A percentile compares a stretch with the other conserved stretches of the same genome.
These are phyloP conservation scores for Oreochromis tanganicae DNA, from an alignment of 2,113 vertebrate species.

Conservation along the genomic window DNA sequence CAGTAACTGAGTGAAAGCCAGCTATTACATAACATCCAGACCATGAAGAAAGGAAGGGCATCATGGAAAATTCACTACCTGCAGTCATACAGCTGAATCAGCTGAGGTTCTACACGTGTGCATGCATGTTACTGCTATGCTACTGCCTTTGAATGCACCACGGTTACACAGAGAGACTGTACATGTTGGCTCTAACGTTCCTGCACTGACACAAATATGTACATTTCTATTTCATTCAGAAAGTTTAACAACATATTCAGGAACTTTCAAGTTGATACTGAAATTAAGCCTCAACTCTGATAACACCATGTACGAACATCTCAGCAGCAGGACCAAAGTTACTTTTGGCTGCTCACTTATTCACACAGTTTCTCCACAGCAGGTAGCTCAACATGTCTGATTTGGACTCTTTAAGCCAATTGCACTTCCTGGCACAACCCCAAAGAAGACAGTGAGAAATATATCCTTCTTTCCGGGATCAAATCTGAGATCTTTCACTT, in stretches of 20 bases:
- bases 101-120: background rate
- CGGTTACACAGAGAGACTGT: accelerated
- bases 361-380: background rate
- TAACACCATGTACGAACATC: background rate
- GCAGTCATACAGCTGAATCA: background rate
- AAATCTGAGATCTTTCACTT: background rate
- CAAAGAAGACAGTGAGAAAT: background rate
- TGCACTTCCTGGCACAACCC: background rate
- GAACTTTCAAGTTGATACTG: background rate
- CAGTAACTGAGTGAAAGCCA: background rate
- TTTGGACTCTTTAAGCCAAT: background rate
- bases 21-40: background rate
- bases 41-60: background rate
- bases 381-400: background rate
- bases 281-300: background rate
- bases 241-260: background rate
- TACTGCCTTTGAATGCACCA: background rate
- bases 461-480: background rate
- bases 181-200: accelerated
- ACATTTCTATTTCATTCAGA: background rate
- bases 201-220: background rate
- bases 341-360: background rate
- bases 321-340: background rate
- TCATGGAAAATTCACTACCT: background rate
- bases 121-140: accelerated